Evolutionary conservation across 2,113 vertebrate genomes (phyloP).

Genomic region (Macquaria ambigua): DNA sequence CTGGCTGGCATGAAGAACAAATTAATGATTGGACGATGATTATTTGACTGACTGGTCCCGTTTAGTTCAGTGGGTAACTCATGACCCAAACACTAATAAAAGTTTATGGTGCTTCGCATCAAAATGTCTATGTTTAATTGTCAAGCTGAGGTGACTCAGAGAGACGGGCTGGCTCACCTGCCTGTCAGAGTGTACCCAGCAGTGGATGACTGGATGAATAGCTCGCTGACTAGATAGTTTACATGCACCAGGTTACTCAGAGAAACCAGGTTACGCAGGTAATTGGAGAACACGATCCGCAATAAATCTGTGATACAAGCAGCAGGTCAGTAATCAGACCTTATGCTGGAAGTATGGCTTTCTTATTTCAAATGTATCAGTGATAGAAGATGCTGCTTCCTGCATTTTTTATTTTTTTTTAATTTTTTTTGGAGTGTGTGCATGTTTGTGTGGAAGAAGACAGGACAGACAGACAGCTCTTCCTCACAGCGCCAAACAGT

Average conservation of each 20-base stretch:
- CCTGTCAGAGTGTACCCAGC: not conserved
- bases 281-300: not conserved
- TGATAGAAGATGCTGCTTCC: not conserved
- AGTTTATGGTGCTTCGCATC: not conserved
- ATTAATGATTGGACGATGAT: not conserved
- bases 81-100: not conserved
- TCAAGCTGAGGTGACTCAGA: not conserved
- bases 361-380: not conserved
- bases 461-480: not conserved
- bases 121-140: not conserved
- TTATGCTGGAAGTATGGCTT: not conserved
- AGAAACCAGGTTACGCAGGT: no score
- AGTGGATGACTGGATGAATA: not conserved
- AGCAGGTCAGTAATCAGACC: not conserved
- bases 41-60: not conserved
- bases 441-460: not conserved
- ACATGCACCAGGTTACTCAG: no score
- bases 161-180: not conserved
- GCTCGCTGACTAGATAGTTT: not conserved
- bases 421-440: no score
- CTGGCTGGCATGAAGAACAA: not conserved
- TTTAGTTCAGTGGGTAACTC: not conserved
- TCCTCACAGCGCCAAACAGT: not conserved
- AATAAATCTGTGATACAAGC: not conserved
- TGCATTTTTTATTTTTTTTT: not conserved